Percentiles rank a stretch among this genome's conserved stretches.
Evolutionary conservation across 2,797 vertebrate species (phyloP).

Genomic region (Cichlasoma orientale): DNA sequence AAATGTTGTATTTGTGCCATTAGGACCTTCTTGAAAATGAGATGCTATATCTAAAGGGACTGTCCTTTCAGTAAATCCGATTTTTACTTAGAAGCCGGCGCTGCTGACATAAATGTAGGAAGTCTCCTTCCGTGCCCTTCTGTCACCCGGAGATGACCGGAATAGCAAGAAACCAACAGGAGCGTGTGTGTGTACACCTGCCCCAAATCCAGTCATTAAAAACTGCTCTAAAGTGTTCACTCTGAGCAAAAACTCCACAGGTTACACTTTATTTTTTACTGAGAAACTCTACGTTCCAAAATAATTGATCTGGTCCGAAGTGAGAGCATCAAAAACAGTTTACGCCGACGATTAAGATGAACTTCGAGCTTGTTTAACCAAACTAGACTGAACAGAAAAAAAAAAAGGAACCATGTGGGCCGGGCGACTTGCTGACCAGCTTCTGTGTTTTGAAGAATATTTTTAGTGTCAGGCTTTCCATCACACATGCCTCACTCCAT

Average conservation of each 20-base stretch:
- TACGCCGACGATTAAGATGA: not conserved
- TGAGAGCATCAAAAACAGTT: not conserved
- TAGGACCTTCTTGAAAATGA: not conserved
- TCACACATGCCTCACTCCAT: not conserved
- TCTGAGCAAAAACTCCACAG: not conserved
- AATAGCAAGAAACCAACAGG: not conserved
- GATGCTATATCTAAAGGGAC: not conserved
- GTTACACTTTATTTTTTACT: not conserved
- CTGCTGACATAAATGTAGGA: not conserved
- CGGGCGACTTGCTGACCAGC: not conserved
- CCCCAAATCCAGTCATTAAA: no score
- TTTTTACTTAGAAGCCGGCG: not conserved
- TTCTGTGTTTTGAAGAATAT: not conserved
- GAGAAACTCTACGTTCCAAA: not conserved
- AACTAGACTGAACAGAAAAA: not conserved
- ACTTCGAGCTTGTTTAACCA: not conserved
- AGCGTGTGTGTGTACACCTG: not conserved
- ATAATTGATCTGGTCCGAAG: not conserved
- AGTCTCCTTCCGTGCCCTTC: not conserved
- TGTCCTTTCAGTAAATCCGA: not conserved
- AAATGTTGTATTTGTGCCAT: not conserved
- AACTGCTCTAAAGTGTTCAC: no score
- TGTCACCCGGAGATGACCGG: not conserved
- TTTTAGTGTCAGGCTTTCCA: slow-evolving; percentile 1
- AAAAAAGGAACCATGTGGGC: not conserved